Percentiles rank a stretch among this genome's conserved stretches.
Conservation (phyloP, 2,113 vertebrate species). For the Seriola dumerili region DNA sequence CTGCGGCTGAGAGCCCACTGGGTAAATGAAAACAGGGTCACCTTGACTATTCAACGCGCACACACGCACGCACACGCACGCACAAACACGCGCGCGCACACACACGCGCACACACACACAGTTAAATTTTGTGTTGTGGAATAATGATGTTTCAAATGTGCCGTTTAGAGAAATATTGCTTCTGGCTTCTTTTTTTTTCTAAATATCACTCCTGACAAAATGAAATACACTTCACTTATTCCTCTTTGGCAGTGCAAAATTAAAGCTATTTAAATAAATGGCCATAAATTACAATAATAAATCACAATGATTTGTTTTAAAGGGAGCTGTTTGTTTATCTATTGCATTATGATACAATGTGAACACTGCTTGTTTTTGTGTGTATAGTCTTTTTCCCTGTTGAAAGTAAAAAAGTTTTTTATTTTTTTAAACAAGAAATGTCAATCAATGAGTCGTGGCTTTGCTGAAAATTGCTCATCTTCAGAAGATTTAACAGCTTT, state of each 20-base stretch:
- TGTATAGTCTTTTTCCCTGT: background rate
- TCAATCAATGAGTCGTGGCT: background rate
- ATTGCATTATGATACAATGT: background rate
- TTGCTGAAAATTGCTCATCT: background rate
- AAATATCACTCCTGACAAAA: background rate
- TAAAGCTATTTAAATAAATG: background rate
- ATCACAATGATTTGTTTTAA: background rate
- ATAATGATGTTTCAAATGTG: background rate
- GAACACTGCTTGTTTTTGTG: background rate
- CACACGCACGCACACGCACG: no score
- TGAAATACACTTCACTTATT: background rate
- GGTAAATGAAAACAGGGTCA: constrained; percentile 31
- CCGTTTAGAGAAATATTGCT: background rate
- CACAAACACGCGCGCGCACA: background rate
- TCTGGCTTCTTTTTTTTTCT: background rate
- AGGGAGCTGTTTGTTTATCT: background rate
- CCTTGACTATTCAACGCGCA: constrained; percentile 2
- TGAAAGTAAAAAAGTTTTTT: background rate
- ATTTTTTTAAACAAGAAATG: background rate
- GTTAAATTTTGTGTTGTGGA: background rate
- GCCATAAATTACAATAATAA: background rate
- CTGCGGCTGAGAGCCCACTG: background rate
- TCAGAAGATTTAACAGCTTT: background rate
- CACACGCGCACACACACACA: background rate
- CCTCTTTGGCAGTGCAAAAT: background rate